Conservation (phyloP, 2,888 invertebrate species). For the Dascillus cervinus region DNA sequence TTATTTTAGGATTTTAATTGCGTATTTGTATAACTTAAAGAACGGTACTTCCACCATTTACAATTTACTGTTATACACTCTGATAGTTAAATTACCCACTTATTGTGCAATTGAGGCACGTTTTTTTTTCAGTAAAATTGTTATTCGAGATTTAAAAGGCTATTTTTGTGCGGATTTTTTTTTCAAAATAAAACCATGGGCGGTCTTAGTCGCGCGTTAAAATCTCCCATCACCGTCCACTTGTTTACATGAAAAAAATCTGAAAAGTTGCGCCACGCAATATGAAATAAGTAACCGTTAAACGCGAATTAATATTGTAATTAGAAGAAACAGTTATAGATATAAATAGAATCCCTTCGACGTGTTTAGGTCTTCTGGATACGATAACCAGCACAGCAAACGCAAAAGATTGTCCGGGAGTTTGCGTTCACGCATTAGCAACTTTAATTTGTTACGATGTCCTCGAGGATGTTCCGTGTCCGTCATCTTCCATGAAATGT, state of each 20-base stretch:
- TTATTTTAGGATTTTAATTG: slow-evolving; percentile 8
- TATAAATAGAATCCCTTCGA: too few relatives aligned
- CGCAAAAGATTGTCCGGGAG: slow-evolving; percentile 80
- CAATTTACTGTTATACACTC: not conserved
- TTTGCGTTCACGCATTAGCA: slow-evolving; percentile 79
- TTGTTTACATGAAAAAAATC: too few relatives aligned
- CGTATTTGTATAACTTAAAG: slow-evolving; percentile 1
- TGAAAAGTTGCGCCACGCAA: not conserved
- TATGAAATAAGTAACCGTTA: not conserved
- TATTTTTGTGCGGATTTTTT: too few relatives aligned
- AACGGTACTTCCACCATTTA: slow-evolving; percentile 7
- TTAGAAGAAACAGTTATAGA: too few relatives aligned
- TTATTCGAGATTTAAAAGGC: too few relatives aligned
- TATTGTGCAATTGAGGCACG: too few relatives aligned
- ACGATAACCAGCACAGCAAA: slow-evolving; percentile 79
- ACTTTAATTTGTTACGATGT: slow-evolving; percentile 82
- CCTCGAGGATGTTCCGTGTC: slow-evolving; percentile 72
- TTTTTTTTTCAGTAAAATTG: too few relatives aligned
- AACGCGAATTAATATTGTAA: not conserved
- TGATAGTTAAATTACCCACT: not conserved
- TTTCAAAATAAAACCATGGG: too few relatives aligned
- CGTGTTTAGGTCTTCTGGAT: slow-evolving; percentile 70
- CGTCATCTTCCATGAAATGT: slow-evolving; percentile 74
- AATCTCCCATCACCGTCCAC: too few relatives aligned
- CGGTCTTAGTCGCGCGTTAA: slow-evolving; percentile 1